Evolutionary conservation across 2,797 vertebrate species (phyloP), one percentile per base, ranked within the genome.

Genomic region (Intellagama lesueurii): DNA sequence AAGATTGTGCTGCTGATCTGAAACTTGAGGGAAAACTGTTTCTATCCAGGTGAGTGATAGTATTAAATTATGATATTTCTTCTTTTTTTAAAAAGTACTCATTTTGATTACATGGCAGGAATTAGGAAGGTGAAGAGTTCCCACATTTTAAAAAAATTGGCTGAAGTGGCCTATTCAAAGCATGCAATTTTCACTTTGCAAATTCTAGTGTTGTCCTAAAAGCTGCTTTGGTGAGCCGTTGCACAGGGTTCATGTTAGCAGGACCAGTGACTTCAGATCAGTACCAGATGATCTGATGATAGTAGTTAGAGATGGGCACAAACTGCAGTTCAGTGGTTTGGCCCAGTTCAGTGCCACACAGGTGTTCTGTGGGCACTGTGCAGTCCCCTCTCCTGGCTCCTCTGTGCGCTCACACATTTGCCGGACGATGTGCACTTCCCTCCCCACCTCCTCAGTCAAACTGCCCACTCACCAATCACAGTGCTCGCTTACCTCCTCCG

Each of bases 1-100:
- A 99, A 47, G 99, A 99, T 95, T 99, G 99, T 28, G 98, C 99
- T 0, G 98, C 99, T 0, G 99, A 99, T 96, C 96, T 99, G 93
- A 97, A 97, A 92, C 98, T 99, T 89, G 98, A 96, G 92, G 99
- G 99, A 87, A 98, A 98, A 91, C 96, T 99, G 90, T 19, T 99
- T 94, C 97, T 99, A 2, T 98, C 98, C 77, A 97, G 99, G 99
- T 99, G 97, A 95, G 96, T 94, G 73, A 0, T 56, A 81, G 30
- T 47, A 44, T 66, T 44, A 26, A 76, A 28, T 32, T 16, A 12
- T 26, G 6, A 72, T 11, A 6, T 28, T 8, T 76, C 66, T 56
- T 47, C n/a, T 32, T n/a, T 11, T 66, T 24, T 32, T 60, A 52
- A 73, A 77, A 64, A 73, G 7, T 14, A 16, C 49, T 82, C 5